phyloP scores from a whole-genome alignment of 2,797 vertebrate species.

The Halcyon chelicuti region DNA sequence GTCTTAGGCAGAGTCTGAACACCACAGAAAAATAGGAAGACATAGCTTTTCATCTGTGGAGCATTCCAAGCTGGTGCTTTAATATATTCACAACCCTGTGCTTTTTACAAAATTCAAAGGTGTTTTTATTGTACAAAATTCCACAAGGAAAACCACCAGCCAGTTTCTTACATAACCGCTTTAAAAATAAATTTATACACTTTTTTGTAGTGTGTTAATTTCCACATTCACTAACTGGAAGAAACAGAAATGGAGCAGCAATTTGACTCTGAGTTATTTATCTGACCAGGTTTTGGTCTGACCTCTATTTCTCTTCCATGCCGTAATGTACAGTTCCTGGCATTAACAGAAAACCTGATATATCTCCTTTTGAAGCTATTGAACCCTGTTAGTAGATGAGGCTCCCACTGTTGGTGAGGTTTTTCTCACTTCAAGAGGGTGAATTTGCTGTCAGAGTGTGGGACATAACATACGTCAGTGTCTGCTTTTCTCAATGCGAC shows the following conservation, averaged over 20 bases:
- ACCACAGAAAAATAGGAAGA: neutral
- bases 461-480: neutral
- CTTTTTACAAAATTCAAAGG: conserved; percentile 42
- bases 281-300: neutral
- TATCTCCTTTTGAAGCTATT: neutral
- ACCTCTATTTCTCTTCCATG: neutral
- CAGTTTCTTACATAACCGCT: neutral
- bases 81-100: conserved; percentile 64
- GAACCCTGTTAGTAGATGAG: neutral
- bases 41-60: neutral
- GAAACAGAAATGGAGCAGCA: conserved; percentile 34
- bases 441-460: neutral
- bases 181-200: conserved; percentile 22
- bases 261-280: conserved; percentile 15
- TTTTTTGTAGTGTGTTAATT: conserved; percentile 26
- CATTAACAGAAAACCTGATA: neutral
- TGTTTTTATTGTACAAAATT: conserved; percentile 63
- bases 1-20: neutral
- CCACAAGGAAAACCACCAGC: neutral
- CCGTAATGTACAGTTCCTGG: neutral
- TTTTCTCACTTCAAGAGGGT: neutral
- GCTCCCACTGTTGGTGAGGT: neutral
- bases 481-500: neutral
- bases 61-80: conserved; percentile 66
- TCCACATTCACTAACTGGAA: conserved; percentile 41